Conservation (phyloP, 23 tunicate genomes). For the Styela plicata region DNA sequence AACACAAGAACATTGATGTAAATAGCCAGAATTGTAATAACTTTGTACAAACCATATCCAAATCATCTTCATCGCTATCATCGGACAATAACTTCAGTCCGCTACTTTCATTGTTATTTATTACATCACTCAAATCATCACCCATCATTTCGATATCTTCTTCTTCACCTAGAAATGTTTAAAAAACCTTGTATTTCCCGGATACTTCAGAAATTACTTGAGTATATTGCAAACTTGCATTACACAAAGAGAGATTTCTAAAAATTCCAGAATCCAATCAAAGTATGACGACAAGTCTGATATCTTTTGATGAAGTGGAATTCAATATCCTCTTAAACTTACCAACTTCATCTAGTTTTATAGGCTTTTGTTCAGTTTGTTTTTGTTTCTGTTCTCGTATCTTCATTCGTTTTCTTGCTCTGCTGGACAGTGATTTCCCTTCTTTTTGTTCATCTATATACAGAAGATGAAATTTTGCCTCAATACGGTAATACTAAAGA, state of each 20-base stretch:
- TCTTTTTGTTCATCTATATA: constrained; percentile 31
- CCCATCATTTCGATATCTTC: constrained; percentile 10
- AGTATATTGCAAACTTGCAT: too few relatives aligned
- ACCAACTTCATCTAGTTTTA: not conserved
- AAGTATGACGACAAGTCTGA: too few relatives aligned
- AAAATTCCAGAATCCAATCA: too few relatives aligned
- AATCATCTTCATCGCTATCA: constrained; percentile 39
- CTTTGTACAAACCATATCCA: constrained; percentile 13
- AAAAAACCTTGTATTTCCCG: too few relatives aligned
- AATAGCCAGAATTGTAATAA: not conserved
- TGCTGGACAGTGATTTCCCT: constrained; percentile 46
- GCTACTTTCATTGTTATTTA: not conserved
- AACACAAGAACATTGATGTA: too few relatives aligned
- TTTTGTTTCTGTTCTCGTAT: not conserved
- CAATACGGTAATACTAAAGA: too few relatives aligned
- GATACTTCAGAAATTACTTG: constrained; percentile 7
- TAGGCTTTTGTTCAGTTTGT: not conserved
- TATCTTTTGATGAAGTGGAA: too few relatives aligned
- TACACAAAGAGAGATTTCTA: too few relatives aligned
- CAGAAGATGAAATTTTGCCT: too few relatives aligned
- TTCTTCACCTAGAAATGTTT: not conserved
- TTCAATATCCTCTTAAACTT: too few relatives aligned
- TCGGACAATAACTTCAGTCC: constrained; percentile 39
- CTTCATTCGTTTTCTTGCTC: constrained; percentile 51
- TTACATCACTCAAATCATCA: not conserved